Percentiles rank a stretch among this genome's conserved stretches.
Evolutionary conservation across 2,888 invertebrate genomes (phyloP).

Genomic region (Acanthosepion lycidas): DNA sequence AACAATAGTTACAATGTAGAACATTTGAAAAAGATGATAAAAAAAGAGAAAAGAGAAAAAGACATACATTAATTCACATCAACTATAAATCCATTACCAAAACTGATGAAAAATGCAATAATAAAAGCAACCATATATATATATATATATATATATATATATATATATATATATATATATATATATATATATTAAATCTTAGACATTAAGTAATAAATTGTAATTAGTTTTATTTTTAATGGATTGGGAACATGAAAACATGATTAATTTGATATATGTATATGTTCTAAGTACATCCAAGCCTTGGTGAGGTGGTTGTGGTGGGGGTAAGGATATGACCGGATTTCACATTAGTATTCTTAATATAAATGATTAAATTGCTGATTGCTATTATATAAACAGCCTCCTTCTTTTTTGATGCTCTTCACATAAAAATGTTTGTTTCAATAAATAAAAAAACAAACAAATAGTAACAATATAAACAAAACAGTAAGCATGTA

Average conservation of each 20-base stretch:
- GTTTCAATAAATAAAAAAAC: background rate
- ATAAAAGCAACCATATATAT: constrained; percentile 3
- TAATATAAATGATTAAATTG: constrained; percentile 17
- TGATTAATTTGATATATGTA: background rate
- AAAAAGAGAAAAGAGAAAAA: background rate
- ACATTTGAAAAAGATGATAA: background rate
- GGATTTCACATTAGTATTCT: constrained; percentile 20
- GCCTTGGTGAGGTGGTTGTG: background rate
- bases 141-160: background rate
- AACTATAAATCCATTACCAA: constrained; percentile 21
- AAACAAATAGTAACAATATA: constrained; percentile 13
- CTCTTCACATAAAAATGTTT: constrained; percentile 1
- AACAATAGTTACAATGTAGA: constrained; percentile 12
- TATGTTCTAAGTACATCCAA: constrained; percentile 22
- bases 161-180: background rate
- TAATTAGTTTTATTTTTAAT: background rate
- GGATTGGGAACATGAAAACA: constrained; percentile 6
- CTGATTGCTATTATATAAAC: background rate
- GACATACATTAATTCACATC: constrained; percentile 20
- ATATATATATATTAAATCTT: background rate
- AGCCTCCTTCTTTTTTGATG: background rate
- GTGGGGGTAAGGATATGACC: background rate
- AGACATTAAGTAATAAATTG: background rate
- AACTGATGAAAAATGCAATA: background rate
- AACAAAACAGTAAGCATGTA: constrained; percentile 4